Percentiles rank a stretch among this genome's conserved stretches.
phyloP scores from a whole-genome alignment of 2,797 vertebrate species.

The Petrocephalus sullivani region DNA sequence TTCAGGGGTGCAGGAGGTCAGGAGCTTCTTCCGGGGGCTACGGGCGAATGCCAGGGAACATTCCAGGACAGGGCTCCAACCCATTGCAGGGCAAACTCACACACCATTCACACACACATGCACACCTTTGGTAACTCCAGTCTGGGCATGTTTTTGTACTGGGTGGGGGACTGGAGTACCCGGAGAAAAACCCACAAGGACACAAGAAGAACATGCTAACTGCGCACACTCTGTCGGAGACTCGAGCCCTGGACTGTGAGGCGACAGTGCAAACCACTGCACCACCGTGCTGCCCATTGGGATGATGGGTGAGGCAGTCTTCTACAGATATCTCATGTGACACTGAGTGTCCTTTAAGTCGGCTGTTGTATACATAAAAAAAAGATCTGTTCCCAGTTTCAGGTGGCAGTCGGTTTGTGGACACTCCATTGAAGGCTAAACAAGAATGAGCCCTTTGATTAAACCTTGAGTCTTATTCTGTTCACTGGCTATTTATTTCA shows the following conservation, averaged over 20 bases:
- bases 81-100: not conserved
- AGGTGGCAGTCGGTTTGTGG: not conserved
- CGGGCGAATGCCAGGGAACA: not conserved
- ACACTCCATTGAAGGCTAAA: not conserved
- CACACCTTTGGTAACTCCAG: not conserved
- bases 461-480: conserved; percentile 60
- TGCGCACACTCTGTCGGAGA: not conserved
- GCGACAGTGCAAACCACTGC: not conserved
- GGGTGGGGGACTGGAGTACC: not conserved
- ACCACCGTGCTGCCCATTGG: not conserved
- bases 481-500: conserved; percentile 51
- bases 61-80: not conserved
- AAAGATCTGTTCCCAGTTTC: not conserved
- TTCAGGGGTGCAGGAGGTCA: not conserved
- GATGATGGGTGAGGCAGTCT: not conserved
- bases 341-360: not conserved
- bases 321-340: not conserved
- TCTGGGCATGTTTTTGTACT: not conserved
- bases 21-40: not conserved
- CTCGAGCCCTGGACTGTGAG: not conserved
- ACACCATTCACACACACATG: not conserved
- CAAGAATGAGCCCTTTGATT: conserved; percentile 53
- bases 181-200: not conserved
- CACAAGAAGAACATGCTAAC: not conserved
- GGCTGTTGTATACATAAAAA: not conserved